phyloP scores from a whole-genome alignment of 92 coral and sea anemone species.

The Actinernus sp. region DNA sequence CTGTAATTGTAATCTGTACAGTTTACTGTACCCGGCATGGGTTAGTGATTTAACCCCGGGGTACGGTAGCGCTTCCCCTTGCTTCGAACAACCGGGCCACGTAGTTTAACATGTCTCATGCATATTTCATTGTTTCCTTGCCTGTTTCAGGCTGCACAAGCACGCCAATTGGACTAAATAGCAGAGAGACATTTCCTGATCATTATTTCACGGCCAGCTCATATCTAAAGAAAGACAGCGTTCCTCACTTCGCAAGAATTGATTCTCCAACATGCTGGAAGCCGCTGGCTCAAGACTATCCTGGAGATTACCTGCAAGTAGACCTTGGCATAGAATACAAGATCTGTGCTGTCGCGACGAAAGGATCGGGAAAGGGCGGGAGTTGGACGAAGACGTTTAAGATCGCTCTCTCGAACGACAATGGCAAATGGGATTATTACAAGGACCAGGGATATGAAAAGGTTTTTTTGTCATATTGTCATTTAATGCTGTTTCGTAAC shows the following conservation, averaged over 20 bases:
- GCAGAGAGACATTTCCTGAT: slow-evolving; percentile 21
- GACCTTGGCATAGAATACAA: slow-evolving; percentile 27
- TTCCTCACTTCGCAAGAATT: slow-evolving; percentile 7
- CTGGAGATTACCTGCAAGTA: slow-evolving; percentile 15
- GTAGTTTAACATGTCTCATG: no score
- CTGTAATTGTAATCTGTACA: no score
- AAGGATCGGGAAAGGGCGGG: neutral
- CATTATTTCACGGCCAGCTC: slow-evolving; percentile 29
- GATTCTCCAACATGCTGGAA: slow-evolving; percentile 18
- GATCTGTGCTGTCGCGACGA: slow-evolving; percentile 19
- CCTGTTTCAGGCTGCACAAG: no score
- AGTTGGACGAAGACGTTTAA: slow-evolving; percentile 13
- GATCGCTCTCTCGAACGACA: slow-evolving; percentile 2
- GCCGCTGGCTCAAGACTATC: neutral
- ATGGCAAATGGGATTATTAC: slow-evolving; percentile 8
- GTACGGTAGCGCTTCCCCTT: no score
- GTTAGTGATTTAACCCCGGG: no score
- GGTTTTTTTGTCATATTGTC: no score
- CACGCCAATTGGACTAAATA: slow-evolving; percentile 19
- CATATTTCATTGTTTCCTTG: no score
- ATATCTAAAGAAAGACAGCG: neutral
- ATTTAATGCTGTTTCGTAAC: no score
- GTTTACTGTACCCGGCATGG: no score
- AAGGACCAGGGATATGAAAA: slow-evolving; percentile 10
- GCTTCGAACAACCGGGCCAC: no score